These are phyloP conservation scores for Drosophila quinaria DNA, from an alignment of 2,888 invertebrate species.

Conservation along the genomic window DNA sequence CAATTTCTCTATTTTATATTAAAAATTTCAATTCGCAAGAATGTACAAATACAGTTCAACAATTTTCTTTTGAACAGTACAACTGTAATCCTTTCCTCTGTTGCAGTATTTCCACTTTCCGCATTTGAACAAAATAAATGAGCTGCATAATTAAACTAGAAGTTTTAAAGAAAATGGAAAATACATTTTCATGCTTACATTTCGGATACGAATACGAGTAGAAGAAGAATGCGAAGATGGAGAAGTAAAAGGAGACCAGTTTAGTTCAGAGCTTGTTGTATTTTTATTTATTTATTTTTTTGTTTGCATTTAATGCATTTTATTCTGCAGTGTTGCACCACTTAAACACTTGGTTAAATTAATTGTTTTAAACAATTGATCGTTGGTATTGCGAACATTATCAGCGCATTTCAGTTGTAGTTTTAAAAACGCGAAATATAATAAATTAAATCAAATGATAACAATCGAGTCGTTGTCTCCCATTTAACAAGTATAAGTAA, in stretches of 20 bases:
- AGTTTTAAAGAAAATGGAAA: constrained; percentile 19
- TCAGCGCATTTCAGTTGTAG: background rate
- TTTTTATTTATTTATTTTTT: constrained; percentile 19
- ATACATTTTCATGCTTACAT: constrained; percentile 19
- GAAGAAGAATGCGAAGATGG: constrained; percentile 14
- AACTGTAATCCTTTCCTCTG: background rate
- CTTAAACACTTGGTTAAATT: constrained; percentile 32
- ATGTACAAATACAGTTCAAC: background rate
- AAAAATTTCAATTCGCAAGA: background rate
- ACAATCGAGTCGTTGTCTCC: background rate
- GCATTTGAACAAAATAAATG: constrained; percentile 17
- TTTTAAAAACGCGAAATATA: background rate
- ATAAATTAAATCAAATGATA: background rate
- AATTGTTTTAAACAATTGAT: constrained; percentile 36
- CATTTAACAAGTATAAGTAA: constrained; percentile 11
- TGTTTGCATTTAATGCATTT: constrained; percentile 33
- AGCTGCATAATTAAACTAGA: constrained; percentile 24
- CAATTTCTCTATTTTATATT: background rate
- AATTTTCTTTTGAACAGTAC: background rate
- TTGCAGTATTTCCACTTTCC: constrained; percentile 7
- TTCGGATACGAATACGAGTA: constrained; percentile 20
- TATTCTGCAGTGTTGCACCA: constrained; percentile 19
- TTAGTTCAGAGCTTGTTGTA: constrained; percentile 26
- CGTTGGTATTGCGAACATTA: constrained; percentile 25
- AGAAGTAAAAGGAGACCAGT: constrained; percentile 15